Conservation (phyloP, 1,140 invertebrate genomes). For the Campodea augens region DNA sequence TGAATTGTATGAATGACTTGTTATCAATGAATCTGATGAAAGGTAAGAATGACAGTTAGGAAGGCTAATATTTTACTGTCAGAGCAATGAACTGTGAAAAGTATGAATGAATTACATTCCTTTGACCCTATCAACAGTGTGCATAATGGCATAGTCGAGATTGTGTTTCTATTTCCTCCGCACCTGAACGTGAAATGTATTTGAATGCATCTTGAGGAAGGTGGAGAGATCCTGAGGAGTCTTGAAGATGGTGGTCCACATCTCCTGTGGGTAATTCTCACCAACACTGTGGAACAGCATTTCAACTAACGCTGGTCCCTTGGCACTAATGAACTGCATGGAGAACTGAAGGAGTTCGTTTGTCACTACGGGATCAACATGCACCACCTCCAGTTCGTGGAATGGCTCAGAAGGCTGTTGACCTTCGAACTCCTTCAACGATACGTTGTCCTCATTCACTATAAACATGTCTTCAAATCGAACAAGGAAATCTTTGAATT, state of each 20-base stretch:
- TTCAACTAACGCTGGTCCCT: constrained; percentile 61
- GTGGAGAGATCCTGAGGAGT: constrained; percentile 64
- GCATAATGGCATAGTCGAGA: no score
- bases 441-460: constrained; percentile 68
- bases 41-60: no score
- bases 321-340: constrained; percentile 49
- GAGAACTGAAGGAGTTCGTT: constrained; percentile 57
- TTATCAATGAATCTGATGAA: no score
- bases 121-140: no score
- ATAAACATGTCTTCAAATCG: constrained; percentile 72
- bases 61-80: no score
- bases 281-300: constrained; percentile 62
- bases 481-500: constrained; percentile 76
- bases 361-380: constrained; percentile 59
- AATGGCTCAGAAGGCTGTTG: constrained; percentile 36
- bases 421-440: constrained; percentile 41
- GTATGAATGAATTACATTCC: no score
- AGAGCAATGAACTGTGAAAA: no score
- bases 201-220: constrained; percentile 73
- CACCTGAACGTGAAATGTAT: constrained; percentile 77
- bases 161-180: no score
- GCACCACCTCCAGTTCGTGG: constrained; percentile 30
- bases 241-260: constrained; percentile 66
- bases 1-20: no score
- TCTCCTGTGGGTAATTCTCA: constrained; percentile 52